These are phyloP conservation scores for Protula sp. DNA, from an alignment of 2,888 invertebrate genomes.

Conservation along the genomic window DNA sequence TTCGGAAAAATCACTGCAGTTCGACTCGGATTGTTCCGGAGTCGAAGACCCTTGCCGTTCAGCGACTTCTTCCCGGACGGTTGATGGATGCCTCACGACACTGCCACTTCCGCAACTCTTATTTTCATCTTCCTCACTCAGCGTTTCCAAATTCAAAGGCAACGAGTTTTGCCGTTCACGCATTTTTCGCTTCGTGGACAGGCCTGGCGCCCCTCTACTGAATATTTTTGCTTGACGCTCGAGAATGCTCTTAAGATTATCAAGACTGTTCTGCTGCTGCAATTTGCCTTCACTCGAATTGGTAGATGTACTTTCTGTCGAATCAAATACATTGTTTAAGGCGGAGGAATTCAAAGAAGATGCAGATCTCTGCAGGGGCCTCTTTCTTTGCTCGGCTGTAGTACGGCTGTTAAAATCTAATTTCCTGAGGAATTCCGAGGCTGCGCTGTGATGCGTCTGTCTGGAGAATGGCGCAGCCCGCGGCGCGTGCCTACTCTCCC, in stretches of 20 bases:
- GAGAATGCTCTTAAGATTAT: background rate
- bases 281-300: background rate
- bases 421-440: background rate
- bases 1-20: too few species aligned
- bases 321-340: background rate
- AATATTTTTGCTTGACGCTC: background rate
- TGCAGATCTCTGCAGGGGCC: background rate
- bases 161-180: background rate
- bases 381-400: background rate
- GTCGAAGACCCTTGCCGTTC: too few species aligned
- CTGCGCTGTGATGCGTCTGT: background rate
- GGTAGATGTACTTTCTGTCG: background rate
- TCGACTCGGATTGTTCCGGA: too few species aligned
- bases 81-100: too few species aligned
- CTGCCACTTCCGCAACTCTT: too few species aligned
- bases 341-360: background rate
- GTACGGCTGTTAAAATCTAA: background rate
- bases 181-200: background rate
- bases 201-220: background rate
- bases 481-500: background rate
- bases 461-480: background rate
- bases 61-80: too few species aligned
- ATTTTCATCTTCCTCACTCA: conserved; percentile 39
- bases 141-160: conserved; percentile 34
- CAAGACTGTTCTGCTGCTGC: background rate